These are phyloP conservation scores for Semaprochilodus insignis DNA, from an alignment of 2,797 vertebrate species.

Conservation along the genomic window DNA sequence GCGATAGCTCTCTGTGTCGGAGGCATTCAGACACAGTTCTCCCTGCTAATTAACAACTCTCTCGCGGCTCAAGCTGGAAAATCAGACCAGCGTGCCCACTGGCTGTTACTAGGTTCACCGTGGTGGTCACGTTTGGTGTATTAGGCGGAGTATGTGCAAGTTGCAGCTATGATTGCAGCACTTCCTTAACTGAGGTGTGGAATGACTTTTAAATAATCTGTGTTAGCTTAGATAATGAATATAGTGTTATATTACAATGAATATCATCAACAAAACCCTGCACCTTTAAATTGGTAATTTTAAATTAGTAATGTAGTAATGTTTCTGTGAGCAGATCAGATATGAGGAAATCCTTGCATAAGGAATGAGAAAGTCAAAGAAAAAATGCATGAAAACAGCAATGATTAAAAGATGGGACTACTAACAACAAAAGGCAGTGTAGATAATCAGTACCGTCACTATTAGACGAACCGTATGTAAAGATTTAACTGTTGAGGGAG, in stretches of 20 bases:
- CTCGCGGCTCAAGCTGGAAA: slow-evolving; percentile 38
- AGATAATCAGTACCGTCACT: too few relatives aligned
- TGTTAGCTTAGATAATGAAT: background rate
- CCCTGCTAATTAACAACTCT: slow-evolving; percentile 50
- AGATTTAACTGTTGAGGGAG: too few relatives aligned
- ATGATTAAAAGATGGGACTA: too few relatives aligned
- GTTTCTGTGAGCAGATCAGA: background rate
- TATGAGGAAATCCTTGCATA: too few relatives aligned
- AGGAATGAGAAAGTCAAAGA: too few relatives aligned
- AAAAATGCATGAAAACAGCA: too few relatives aligned
- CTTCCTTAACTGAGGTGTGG: slow-evolving; percentile 16
- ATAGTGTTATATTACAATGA: background rate
- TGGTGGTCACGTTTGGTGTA: slow-evolving; percentile 40
- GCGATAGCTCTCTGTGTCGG: slow-evolving; percentile 18
- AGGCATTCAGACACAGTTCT: slow-evolving; percentile 41
- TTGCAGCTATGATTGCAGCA: slow-evolving; percentile 15
- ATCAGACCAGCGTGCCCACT: slow-evolving; percentile 37
- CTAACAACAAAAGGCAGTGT: too few relatives aligned
- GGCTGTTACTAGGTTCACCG: slow-evolving; percentile 41
- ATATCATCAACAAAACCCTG: background rate
- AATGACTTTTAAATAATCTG: background rate
- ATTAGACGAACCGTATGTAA: too few relatives aligned
- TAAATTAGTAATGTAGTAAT: too few relatives aligned
- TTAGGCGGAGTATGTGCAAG: slow-evolving; percentile 8
- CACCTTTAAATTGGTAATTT: background rate